Evolutionary conservation across 2,797 vertebrate species (phyloP), one percentile per base, ranked within the genome.

Genomic region (Onychomys torridus): DNA sequence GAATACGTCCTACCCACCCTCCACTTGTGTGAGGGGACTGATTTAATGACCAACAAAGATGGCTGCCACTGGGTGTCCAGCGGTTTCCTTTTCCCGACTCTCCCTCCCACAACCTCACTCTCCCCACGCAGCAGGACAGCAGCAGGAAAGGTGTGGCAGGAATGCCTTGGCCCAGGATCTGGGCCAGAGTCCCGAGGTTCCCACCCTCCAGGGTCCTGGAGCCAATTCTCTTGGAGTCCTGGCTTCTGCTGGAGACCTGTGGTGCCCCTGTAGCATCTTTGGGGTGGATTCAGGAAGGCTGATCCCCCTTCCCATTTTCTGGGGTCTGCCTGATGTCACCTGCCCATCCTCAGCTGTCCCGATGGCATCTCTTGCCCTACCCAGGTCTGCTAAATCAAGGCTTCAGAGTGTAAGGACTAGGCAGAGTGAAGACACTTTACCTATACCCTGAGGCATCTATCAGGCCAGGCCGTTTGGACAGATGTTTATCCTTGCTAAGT

Each of bases 91-190:
- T 96, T 97, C 95, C 97, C 94, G 86, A 55, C 83, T 46, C 77
- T 75, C 95, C 78, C 78, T 78, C 49, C n/a, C 10, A 2, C n/a
- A 89, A 61, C 94, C 96, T 95, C 88, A 0, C 96, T 92, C 94
- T 96, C 34, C 34, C 1, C 7, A 55, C 23, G 59, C 78, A 88
- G 8, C 79, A 40, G 46, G 11, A 27, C 77, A 11, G 89, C 63
- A 52, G 81, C 57, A 97, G 97, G 97, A 97, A 97, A 97, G 98
- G 97, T 97, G 97, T 94, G 97, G 97, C 87, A 61, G 93, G 94
- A 97, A 95, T 93, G 93, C 37, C 83, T 81, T 91, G 71, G 69
- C 63, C 67, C 1, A 10, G 52, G 93, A 89, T 40, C 65, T 29
- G 59, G 87, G 93, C 96, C 93, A 89, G 78, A 69, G 8, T 40